Base-by-base conservation (phyloP, 2,113 vertebrate species). In the Corythaixoides concolor region DNA sequence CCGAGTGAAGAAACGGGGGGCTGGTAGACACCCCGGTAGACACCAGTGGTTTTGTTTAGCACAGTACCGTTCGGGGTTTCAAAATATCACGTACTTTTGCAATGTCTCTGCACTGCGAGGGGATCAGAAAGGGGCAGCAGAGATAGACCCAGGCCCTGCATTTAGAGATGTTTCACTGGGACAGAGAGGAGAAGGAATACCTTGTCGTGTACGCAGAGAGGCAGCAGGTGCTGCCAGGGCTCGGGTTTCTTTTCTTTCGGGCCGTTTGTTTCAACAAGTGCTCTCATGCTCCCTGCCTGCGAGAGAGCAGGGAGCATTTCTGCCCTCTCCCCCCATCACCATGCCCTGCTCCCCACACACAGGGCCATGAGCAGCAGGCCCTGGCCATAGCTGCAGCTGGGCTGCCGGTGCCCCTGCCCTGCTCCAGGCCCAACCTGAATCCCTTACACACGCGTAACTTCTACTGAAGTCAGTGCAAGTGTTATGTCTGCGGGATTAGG, bases 401-500 rank as follows among this genome's bases (percentile, higher is more conserved):
- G 64, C 35, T 39, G 32, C 15, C 4, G 0, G 20, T 80, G 43
- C 27, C 30, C 37, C 69, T 69, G 66, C 68, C 81, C 73, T 66
- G 19, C 21, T 9, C 33, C 41, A 33, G 39, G 19, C 52, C 60
- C 69, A 85, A 4, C 39, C 43, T 60, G 77, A 67, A 50, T 84
- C 67, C 43, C n/a, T 62, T 68, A 39, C 0, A 0, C 3, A 1
- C 22, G 45, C 0, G 1, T 41, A 87, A 72, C 76, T 92, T 92
- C 76, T 85, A 39, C 79, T 93, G 77, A 79, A 95, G 73, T 66
- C n/a, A 0, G 69, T 68, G 60, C 49, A 76, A 96, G 72, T 78
- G 45, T 73, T 86, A 39, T 64, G 80, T 74, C 90, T 95, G 74
- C 2, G 30, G 92, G 92, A 95, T 95, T 97, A 93, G 37, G 76